Evolutionary conservation across 1,140 invertebrate species (phyloP).

Genomic region (Drosophila fuyamai): DNA sequence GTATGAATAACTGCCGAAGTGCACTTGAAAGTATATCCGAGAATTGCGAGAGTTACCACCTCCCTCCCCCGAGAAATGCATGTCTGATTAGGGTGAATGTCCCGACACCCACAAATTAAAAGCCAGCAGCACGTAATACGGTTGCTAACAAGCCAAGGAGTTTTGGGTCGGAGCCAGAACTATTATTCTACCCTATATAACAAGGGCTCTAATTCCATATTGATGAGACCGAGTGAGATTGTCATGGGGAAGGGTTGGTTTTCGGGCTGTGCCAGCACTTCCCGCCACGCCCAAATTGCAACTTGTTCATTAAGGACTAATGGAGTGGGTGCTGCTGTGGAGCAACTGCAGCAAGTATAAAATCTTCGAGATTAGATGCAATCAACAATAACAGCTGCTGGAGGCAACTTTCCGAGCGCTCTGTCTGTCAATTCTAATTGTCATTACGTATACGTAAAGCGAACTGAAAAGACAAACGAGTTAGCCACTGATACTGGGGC

Average conservation of each 20-base stretch:
- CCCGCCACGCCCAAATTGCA: constrained; percentile 24
- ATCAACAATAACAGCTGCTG: constrained; percentile 77
- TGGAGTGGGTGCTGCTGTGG: constrained; percentile 45
- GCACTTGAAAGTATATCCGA: constrained; percentile 38
- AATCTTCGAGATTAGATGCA: constrained; percentile 79
- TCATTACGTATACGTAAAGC: constrained; percentile 82
- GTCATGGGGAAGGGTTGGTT: constrained; percentile 4
- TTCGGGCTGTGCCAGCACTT: neutral
- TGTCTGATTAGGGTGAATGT: constrained; percentile 30
- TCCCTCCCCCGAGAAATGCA: neutral
- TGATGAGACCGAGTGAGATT: constrained; percentile 1
- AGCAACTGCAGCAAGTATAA: constrained; percentile 62
- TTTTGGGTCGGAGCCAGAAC: constrained; percentile 12
- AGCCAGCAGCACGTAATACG: constrained; percentile 46
- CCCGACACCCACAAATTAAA: constrained; percentile 35
- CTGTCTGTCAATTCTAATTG: constrained; percentile 82
- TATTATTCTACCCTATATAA: constrained; percentile 28
- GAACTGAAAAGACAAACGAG: constrained; percentile 78
- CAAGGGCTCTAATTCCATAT: constrained; percentile 13
- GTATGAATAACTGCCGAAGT: constrained; percentile 50
- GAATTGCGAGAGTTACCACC: constrained; percentile 1
- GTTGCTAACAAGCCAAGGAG: constrained; percentile 40
- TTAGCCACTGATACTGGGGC: constrained; percentile 75
- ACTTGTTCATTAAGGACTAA: constrained; percentile 69
- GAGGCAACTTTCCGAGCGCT: constrained; percentile 56